Conservation (phyloP, 2,113 vertebrate species). For the Pavo muticus region DNA sequence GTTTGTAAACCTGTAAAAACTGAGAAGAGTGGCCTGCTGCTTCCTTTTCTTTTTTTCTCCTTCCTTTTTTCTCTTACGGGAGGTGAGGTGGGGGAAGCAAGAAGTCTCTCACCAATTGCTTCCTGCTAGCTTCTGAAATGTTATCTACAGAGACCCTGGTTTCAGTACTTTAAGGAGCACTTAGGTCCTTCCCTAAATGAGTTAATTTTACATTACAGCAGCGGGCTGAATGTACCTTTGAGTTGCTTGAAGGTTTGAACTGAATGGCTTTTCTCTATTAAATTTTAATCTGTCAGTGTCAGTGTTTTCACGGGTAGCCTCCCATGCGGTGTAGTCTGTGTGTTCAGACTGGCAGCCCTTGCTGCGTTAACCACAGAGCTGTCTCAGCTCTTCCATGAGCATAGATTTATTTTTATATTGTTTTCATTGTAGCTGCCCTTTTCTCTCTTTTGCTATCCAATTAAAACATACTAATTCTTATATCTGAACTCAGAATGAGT, state of each 20-base stretch:
- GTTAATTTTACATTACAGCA: constrained; percentile 63
- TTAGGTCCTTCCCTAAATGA: constrained; percentile 63
- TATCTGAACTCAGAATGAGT: background rate
- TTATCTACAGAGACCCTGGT: background rate
- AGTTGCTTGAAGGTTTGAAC: constrained; percentile 53
- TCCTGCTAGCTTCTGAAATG: constrained; percentile 11
- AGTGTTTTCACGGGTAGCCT: constrained; percentile 8
- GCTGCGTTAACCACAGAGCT: background rate
- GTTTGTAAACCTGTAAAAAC: background rate
- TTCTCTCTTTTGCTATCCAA: background rate
- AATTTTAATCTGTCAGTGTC: constrained; percentile 45
- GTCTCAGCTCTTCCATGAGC: background rate
- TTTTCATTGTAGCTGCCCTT: background rate
- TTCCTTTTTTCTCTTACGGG: background rate
- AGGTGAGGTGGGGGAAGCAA: background rate
- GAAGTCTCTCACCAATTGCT: background rate
- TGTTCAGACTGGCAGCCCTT: background rate
- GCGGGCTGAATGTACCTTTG: constrained; percentile 53
- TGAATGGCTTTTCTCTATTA: constrained; percentile 55
- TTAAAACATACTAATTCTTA: background rate
- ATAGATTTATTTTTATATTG: background rate
- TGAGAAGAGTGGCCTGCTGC: background rate
- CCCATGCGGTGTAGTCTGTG: background rate
- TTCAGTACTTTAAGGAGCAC: constrained; percentile 46
- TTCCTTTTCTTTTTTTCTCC: background rate